These are phyloP conservation scores for Catocala fraxini DNA, from an alignment of 2,888 invertebrate genomes.

Conservation along the genomic window DNA sequence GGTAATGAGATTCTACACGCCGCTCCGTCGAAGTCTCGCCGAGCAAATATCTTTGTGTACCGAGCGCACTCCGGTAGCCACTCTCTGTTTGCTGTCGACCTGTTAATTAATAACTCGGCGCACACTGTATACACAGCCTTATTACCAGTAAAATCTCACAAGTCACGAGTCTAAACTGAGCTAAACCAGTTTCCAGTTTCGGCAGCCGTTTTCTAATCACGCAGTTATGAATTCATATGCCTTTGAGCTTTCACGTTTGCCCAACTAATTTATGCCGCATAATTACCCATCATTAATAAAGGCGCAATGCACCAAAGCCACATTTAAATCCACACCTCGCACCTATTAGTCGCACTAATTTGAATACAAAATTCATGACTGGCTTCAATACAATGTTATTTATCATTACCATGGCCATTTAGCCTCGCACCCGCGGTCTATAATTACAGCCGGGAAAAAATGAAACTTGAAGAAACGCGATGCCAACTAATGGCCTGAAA, in stretches of 20 bases:
- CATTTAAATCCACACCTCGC: conserved; percentile 80
- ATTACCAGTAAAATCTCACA: conserved; percentile 87
- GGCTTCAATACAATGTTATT: conserved; percentile 84
- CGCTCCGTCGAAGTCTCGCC: conserved; percentile 75
- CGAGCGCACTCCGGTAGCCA: conserved; percentile 84
- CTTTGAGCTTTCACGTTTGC: conserved; percentile 36
- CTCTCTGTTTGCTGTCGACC: conserved; percentile 86
- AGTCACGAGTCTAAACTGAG: conserved; percentile 82
- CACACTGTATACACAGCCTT: conserved; percentile 85
- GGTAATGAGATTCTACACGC: conserved; percentile 84
- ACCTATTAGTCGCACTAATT: conserved; percentile 82
- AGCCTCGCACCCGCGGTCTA: conserved; percentile 80
- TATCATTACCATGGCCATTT: conserved; percentile 85
- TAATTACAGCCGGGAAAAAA: conserved; percentile 84
- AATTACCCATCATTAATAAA: conserved; percentile 68
- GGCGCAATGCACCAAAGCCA: conserved; percentile 69
- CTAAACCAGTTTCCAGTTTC: conserved; percentile 76
- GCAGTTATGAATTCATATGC: conserved; percentile 62
- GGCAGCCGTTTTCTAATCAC: conserved; percentile 78
- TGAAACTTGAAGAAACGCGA: conserved; percentile 85
- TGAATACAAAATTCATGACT: conserved; percentile 86
- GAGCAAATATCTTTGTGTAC: conserved; percentile 80
- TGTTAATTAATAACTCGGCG: conserved; percentile 87
- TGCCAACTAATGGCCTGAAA: conserved; percentile 86
- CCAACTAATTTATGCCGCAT: conserved; percentile 49